Base-by-base conservation (phyloP, 2,113 vertebrate genomes). In the Canis aureus region DNA sequence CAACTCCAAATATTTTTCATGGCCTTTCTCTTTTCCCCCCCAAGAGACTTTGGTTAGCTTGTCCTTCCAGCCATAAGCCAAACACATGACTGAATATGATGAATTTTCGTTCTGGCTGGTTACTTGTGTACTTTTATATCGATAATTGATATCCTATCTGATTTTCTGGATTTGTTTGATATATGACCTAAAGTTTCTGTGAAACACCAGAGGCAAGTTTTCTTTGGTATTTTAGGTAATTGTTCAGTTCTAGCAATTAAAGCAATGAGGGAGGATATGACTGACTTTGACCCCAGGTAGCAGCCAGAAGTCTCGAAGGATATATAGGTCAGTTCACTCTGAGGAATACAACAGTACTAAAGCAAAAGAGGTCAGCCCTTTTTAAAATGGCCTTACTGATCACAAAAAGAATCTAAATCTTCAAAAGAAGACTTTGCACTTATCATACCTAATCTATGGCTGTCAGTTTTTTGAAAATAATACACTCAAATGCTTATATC, bases 111-210 rank as follows among this genome's bases (percentile, higher is more conserved):
- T 93, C 93, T 67, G n/a, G 53, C 62, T 95, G 69, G 74, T 92
- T 94, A 89, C 57, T 86, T 53, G 35, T 67, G 20, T 9, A 67
- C 49, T 92, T 89, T 95, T 88, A 94, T 51, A 92, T 49, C 71
- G 83, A 96, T 85, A 95, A 96, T 60, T 89, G 59, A 92, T 84
- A 95, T 87, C 35, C 66, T 84, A 94, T 82, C 81, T 93, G 20
- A 74, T 90, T 97, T 97, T 95, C 89, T 96, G 74, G 66, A 59
- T 98, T 97, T 96, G 66, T 53, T 95, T 90, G 57, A 91, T 62
- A 89, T n/a, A 57, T 8, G 57, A 83, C 66, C 43, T 95, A 53
- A 13, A 84, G 71, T 88, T 93, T 97, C 67, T 43, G 55, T 82
- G 53, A 97, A 92, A 55, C 49, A 82, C 83, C n/a, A 79, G 64